phyloP scores from a whole-genome alignment of 2,888 invertebrate species.

The Leptura quadrifasciata region DNA sequence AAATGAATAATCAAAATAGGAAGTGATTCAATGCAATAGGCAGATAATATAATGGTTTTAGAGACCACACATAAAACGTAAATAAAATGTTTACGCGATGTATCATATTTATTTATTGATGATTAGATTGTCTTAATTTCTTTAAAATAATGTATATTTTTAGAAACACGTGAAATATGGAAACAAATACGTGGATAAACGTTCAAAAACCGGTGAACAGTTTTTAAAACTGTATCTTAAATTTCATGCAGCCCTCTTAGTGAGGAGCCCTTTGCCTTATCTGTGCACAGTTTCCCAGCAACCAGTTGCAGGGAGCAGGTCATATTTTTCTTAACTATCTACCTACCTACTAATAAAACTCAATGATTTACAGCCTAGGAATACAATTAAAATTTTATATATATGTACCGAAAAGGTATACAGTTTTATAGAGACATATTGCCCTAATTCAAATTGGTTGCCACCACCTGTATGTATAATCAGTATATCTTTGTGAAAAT shows the following conservation, averaged over 20 bases:
- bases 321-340: constrained; percentile 28
- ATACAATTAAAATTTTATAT: constrained; percentile 49
- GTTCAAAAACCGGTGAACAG: no score
- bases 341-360: constrained; percentile 42
- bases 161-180: no score
- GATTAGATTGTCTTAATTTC: background rate
- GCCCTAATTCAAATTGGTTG: constrained; percentile 54
- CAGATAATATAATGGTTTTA: background rate
- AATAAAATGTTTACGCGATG: background rate
- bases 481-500: constrained; percentile 13
- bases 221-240: background rate
- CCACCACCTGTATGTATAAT: constrained; percentile 45
- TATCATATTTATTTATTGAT: background rate
- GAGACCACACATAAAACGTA: background rate
- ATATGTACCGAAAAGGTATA: constrained; percentile 42
- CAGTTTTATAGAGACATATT: constrained; percentile 54
- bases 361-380: constrained; percentile 49
- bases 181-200: no score
- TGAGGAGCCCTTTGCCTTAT: background rate
- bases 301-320: constrained; percentile 12
- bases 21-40: background rate
- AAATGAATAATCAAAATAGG: background rate
- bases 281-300: constrained; percentile 23
- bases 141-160: no score
- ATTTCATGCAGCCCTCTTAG: background rate